Base-by-base conservation (phyloP, 1,140 invertebrate genomes). In the Cylas formicarius region DNA sequence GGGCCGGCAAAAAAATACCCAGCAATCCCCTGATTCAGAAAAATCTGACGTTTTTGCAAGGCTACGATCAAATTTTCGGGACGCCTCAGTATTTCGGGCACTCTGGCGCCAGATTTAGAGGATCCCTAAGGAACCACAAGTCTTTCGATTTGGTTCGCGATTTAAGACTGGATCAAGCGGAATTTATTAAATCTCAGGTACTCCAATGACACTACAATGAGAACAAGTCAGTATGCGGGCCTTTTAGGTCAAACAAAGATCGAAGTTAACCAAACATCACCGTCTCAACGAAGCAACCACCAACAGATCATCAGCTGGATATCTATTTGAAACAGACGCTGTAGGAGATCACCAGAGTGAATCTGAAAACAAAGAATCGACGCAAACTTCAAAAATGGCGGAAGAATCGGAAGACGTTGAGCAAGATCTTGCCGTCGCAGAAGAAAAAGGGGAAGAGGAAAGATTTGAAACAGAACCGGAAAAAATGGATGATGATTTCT, bases 331-430 rank as follows among this genome's bases (percentile, higher is more conserved):
- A 34, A 61, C 70, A 38, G 17, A 22, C 14, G 24, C 41, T 51
- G 33, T 32, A 57, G 26, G 47, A 42, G 9, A 24, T 27, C 44
- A 48, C 22, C 50, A 41, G 18, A 56, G 35, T 14, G 52, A 49
- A 21, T 51, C 41, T 24, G 50, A 64, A 50, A 55, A 62, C 46
- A 63, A 66, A 37, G 65, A n/a, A n/a, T n/a, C n/a, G n/a, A n/a
- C n/a, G n/a, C n/a, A n/a, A n/a, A n/a, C n/a, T n/a, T 46, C 29
- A 24, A 46, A 14, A 33, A 47, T 47, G 37, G 37, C 44, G 2
- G 35, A 47, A 24, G 44, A 47, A 7, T 39, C n/a, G 3, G 32
- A 34, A 34, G 17, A 13, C 16, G 17, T 18, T 34, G 32, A 7
- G 1, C n/a, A 4, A 13, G 11, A 14, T 34, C 16, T 18, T 10